These are phyloP conservation scores for Calypte anna DNA, from an alignment of 2,113 vertebrate species.

Conservation along the genomic window DNA sequence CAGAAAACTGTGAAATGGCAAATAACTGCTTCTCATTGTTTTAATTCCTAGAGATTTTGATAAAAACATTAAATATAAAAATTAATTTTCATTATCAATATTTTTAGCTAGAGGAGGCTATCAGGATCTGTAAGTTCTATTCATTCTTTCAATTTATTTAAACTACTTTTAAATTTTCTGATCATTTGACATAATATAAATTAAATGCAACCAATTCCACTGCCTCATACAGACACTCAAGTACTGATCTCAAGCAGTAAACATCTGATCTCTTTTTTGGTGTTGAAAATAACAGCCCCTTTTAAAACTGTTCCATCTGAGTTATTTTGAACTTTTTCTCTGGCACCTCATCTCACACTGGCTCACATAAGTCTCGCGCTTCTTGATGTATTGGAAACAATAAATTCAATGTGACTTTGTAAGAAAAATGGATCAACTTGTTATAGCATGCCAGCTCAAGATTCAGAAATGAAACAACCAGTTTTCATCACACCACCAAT, in stretches of 20 bases:
- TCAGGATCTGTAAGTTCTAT: not conserved
- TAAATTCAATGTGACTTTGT: constrained; percentile 16
- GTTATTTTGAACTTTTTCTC: constrained; percentile 9
- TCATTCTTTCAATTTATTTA: not conserved
- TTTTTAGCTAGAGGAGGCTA: not conserved
- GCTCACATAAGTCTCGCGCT: not conserved
- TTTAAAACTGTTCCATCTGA: not conserved
- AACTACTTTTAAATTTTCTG: not conserved
- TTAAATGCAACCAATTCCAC: not conserved
- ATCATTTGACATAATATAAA: not conserved
- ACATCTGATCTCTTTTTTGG: not conserved
- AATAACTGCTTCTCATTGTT: not conserved
- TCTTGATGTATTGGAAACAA: constrained; percentile 20
- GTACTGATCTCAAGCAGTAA: not conserved
- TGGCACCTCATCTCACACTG: not conserved
- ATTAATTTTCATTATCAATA: not conserved
- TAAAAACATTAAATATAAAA: not conserved
- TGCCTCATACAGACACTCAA: not conserved
- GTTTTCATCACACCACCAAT: not conserved
- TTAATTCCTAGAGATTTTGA: not conserved
- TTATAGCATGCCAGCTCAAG: constrained; percentile 16
- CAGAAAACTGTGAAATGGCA: not conserved
- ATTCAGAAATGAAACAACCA: not conserved
- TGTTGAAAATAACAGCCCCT: not conserved
- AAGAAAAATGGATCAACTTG: constrained; percentile 23